A percentile compares a stretch with the other conserved stretches of the same genome.
These are phyloP conservation scores for Ectropis crepuscularia DNA, from an alignment of 2,888 invertebrate genomes.

Conservation along the genomic window DNA sequence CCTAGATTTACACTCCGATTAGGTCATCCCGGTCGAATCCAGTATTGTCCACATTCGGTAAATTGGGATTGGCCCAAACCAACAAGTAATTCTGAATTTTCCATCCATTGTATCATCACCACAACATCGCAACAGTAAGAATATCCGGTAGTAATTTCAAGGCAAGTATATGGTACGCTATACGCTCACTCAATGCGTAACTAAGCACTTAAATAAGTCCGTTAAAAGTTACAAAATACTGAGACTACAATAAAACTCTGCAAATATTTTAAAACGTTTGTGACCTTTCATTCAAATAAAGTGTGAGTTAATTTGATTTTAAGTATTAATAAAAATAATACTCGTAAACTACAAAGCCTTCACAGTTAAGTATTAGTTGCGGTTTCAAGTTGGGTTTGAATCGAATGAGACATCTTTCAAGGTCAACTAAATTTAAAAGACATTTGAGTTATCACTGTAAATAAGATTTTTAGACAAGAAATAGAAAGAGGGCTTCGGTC, in stretches of 20 bases:
- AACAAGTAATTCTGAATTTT: too few relatives aligned
- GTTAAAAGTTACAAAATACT: conserved; percentile 2
- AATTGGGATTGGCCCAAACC: too few relatives aligned
- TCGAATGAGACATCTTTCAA: background rate
- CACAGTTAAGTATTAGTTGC: background rate
- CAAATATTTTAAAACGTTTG: background rate
- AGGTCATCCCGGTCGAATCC: too few relatives aligned
- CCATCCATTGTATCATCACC: too few relatives aligned
- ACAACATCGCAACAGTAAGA: too few relatives aligned
- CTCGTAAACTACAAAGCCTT: too few relatives aligned
- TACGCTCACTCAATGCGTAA: background rate
- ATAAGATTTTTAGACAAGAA: too few relatives aligned
- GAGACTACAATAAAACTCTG: background rate
- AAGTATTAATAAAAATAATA: background rate
- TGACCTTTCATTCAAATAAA: conserved; percentile 19
- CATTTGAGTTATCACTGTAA: too few relatives aligned
- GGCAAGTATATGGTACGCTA: too few relatives aligned
- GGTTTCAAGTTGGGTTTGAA: background rate
- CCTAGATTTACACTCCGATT: too few relatives aligned
- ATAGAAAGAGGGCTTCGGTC: too few relatives aligned
- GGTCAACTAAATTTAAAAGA: background rate
- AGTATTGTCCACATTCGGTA: too few relatives aligned
- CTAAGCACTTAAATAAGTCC: background rate
- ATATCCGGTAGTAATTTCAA: conserved; percentile 1
- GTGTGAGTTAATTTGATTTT: conserved; percentile 6